Percentiles rank a stretch among this genome's conserved stretches.
These are phyloP conservation scores for Drosophila takahashii DNA, from an alignment of 1,140 invertebrate species.

Conservation along the genomic window DNA sequence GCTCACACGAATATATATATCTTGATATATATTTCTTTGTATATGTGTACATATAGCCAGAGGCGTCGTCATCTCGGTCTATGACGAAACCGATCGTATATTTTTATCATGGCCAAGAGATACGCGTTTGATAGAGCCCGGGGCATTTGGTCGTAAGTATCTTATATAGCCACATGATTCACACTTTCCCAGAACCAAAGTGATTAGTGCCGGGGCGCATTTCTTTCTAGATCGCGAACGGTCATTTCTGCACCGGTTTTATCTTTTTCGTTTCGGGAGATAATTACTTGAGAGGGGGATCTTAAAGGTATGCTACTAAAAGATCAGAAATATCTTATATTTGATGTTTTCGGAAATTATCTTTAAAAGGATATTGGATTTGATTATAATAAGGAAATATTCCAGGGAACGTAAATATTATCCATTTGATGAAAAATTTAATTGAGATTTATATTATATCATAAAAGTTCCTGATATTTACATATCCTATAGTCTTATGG, in stretches of 20 bases:
- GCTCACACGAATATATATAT: constrained; percentile 13
- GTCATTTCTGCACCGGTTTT: neutral
- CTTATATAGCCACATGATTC: constrained; percentile 39
- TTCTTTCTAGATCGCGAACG: constrained; percentile 12
- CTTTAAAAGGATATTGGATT: neutral
- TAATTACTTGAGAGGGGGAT: neutral
- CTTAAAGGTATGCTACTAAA: neutral
- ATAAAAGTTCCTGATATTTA: too few relatives aligned
- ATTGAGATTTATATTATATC: too few relatives aligned
- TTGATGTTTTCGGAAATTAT: neutral
- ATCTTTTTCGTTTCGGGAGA: neutral
- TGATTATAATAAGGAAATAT: too few relatives aligned
- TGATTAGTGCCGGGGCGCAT: constrained; percentile 23
- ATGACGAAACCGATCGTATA: constrained; percentile 66
- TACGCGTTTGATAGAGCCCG: constrained; percentile 27
- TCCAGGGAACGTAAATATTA: too few relatives aligned
- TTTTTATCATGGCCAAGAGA: constrained; percentile 49
- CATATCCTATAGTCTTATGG: too few relatives aligned
- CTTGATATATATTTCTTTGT: constrained; percentile 7
- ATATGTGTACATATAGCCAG: constrained; percentile 2
- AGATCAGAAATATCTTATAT: neutral
- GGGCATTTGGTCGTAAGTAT: neutral
- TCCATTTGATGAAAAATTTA: too few relatives aligned
- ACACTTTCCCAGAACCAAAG: constrained; percentile 37
- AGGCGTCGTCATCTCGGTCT: constrained; percentile 31